A percentile compares a stretch with the other conserved stretches of the same genome.
Evolutionary conservation across 2,888 invertebrate species (phyloP).

Genomic region (Amphipoea lucens): DNA sequence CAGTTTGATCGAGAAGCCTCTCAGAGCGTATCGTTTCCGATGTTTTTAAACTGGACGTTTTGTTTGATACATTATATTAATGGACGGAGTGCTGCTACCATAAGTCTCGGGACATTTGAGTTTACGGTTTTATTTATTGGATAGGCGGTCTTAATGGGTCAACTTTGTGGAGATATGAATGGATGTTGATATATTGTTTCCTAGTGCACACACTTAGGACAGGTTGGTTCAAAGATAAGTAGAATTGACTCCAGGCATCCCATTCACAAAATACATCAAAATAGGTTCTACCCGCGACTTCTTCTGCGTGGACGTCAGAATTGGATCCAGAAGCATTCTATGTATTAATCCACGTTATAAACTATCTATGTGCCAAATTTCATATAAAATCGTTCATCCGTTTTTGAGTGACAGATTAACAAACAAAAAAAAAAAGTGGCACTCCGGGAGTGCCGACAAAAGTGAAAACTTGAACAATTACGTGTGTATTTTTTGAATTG

Average conservation of each 20-base stretch:
- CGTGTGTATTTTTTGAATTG: no score
- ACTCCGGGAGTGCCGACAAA: no score
- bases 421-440: not conserved
- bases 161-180: constrained; percentile 55
- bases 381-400: not conserved
- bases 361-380: not conserved
- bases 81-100: constrained; percentile 73
- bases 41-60: constrained; percentile 80
- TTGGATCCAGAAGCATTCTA: not conserved
- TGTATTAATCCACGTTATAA: not conserved
- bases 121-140: constrained; percentile 61
- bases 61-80: constrained; percentile 83
- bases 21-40: constrained; percentile 72
- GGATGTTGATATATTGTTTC: constrained; percentile 54
- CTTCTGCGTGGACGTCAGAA: not conserved
- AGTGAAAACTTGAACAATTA: no score
- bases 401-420: not conserved
- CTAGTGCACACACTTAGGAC: constrained; percentile 45
- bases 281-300: not conserved
- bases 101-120: constrained; percentile 74
- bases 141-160: constrained; percentile 57
- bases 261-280: constrained; percentile 19
- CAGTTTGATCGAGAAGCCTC: constrained; percentile 81
- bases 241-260: no score
- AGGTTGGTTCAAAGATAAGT: constrained; percentile 33